Base-by-base conservation (phyloP, 1,140 invertebrate species). In the Heliconius himera region DNA sequence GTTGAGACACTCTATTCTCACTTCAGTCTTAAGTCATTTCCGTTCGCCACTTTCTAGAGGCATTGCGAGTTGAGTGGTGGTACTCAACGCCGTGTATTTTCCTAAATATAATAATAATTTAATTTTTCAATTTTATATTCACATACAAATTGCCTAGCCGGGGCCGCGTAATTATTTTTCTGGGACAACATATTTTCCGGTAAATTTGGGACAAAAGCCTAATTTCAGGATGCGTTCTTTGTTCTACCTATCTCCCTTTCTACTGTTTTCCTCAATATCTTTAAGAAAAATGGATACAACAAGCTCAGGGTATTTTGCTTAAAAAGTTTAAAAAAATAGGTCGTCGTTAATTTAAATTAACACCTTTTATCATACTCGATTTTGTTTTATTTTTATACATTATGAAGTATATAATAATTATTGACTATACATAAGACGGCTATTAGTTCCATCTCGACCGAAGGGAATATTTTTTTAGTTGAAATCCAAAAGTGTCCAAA, bases 151-250 rank as follows among this genome's bases (percentile, higher is more conserved):
- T 29, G 26, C 22, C 16, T 9, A 26, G 60, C 41, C 60, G 60
- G 3, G 26, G 22, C 60, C 60, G 60, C 26, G 60, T 66, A 66
- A 66, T 66, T 66, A 66, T 18, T 29, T 66, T 66, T 66, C 60
- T 66, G 26, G 60, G 60, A 66, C 60, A 29, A 66, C 60, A 66
- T 66, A 66, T 66, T 66, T 66, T 66, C 60, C 60, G 26, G 60
- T 66, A 26, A 22, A 66, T 66, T 66, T 29, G 60, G 60, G 26
- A 66, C 60, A 66, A 66, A 66, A 66, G 60, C 22, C 60, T 66
- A 66, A 66, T 66, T 29, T 66, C 60, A 66, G 60, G 60, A 66
- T 66, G 60, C 60, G 60, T 29, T 66, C 60, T 66, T 66, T 66
- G 60, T 66, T 66, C 60, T 26, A 66, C 60, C 13, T 66, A 22